Evolutionary conservation across 2,888 invertebrate species (phyloP).

Genomic region (Volucella inflata): DNA sequence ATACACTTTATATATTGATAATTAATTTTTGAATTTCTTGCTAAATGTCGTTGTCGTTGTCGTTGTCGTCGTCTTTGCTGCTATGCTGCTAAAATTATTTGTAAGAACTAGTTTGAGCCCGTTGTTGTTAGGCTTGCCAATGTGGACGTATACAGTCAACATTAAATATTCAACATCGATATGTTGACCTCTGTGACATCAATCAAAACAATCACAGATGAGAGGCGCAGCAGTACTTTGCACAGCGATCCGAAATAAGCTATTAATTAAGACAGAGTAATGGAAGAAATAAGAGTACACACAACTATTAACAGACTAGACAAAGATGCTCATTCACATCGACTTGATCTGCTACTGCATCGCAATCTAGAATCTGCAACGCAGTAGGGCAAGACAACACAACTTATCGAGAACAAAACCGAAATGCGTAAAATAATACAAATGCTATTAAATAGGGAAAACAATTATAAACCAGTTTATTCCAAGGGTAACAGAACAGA

Average conservation of each 20-base stretch:
- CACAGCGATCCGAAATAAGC: slow-evolving; percentile 18
- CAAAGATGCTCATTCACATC: slow-evolving; percentile 31
- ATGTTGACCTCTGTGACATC: slow-evolving; percentile 62
- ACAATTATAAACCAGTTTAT: slow-evolving; percentile 44
- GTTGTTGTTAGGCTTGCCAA: slow-evolving; percentile 23
- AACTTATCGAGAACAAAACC: neutral
- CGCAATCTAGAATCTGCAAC: slow-evolving; percentile 10
- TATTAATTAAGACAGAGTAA: slow-evolving; percentile 38
- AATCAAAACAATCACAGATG: slow-evolving; percentile 43
- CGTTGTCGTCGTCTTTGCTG: slow-evolving; percentile 7
- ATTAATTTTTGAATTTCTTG: slow-evolving; percentile 14
- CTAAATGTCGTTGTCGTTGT: slow-evolving; percentile 6
- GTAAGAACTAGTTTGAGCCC: slow-evolving; percentile 50
- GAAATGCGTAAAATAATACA: slow-evolving; percentile 24
- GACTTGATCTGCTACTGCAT: slow-evolving; percentile 46
- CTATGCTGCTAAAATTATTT: neutral
- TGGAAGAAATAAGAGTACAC: slow-evolving; percentile 27
- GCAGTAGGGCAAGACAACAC: slow-evolving; percentile 5
- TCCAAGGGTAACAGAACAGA: slow-evolving; percentile 40
- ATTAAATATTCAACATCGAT: slow-evolving; percentile 32
- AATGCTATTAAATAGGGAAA: slow-evolving; percentile 38
- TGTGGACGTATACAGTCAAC: slow-evolving; percentile 49
- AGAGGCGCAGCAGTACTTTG: slow-evolving; percentile 10
- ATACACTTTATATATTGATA: slow-evolving; percentile 44
- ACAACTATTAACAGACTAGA: slow-evolving; percentile 1